phyloP scores from a whole-genome alignment of 2,113 vertebrate species.

The Nerophis lumbriciformis region DNA sequence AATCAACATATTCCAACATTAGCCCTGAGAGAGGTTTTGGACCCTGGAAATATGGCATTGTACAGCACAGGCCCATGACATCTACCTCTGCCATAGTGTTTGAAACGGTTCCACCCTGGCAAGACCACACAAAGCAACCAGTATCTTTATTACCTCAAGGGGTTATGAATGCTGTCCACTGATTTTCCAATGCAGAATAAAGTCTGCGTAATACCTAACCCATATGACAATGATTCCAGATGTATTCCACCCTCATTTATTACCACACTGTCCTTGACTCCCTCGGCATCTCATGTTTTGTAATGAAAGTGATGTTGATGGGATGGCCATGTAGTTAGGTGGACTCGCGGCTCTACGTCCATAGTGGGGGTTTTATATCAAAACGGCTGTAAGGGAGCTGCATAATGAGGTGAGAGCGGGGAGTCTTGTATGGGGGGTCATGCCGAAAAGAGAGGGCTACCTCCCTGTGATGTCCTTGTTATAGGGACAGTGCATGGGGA shows the following conservation, averaged over 20 bases:
- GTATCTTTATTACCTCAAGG: conserved; percentile 73
- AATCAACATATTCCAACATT: conserved; percentile 7
- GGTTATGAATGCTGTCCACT: conserved; percentile 74
- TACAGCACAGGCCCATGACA: conserved; percentile 34
- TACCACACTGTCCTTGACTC: conserved; percentile 80
- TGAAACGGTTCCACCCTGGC: conserved; percentile 40
- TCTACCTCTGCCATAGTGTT: conserved; percentile 31
- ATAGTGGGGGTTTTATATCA: conserved; percentile 78
- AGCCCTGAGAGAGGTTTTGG: conserved; percentile 25
- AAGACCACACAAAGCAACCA: conserved; percentile 61
- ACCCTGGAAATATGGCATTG: conserved; percentile 24
- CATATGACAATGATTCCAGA: conserved; percentile 78
- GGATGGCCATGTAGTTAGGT: conserved; percentile 77
- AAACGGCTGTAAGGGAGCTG: conserved; percentile 76
- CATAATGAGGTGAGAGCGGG: conserved; percentile 79
- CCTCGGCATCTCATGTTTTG: conserved; percentile 79
- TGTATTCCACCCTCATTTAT: conserved; percentile 80
- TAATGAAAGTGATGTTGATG: conserved; percentile 82
- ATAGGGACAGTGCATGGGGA: conserved; percentile 67
- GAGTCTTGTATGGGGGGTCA: conserved; percentile 75
- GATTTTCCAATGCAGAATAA: conserved; percentile 80
- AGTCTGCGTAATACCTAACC: conserved; percentile 77
- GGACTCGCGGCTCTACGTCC: conserved; percentile 65
- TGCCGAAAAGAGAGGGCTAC: conserved; percentile 74
- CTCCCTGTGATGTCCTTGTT: conserved; percentile 79